A percentile compares a stretch with the other conserved stretches of the same genome.
Evolutionary conservation across 1,140 invertebrate genomes (phyloP).

Genomic region (Apis dorsata): DNA sequence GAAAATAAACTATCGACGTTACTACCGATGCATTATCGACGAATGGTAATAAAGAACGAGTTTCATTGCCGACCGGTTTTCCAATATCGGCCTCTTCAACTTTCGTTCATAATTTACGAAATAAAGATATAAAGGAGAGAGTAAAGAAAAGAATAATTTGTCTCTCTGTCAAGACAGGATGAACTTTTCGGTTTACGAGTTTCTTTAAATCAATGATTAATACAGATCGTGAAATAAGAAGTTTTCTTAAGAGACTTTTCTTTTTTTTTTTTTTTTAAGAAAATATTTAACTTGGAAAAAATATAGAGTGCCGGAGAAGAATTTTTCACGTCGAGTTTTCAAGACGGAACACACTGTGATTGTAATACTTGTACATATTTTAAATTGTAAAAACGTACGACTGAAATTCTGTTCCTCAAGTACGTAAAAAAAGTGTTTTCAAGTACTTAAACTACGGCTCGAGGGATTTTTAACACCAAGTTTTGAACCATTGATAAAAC

Average conservation of each 20-base stretch:
- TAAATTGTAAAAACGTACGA: not conserved
- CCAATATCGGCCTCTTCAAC: conserved; percentile 24
- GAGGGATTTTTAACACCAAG: not conserved
- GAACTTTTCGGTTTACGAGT: not conserved
- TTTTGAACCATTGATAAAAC: not conserved
- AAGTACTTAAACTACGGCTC: not conserved
- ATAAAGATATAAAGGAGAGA: not conserved
- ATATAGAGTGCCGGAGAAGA: too few relatives aligned
- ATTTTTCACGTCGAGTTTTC: too few relatives aligned
- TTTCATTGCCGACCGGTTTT: not conserved
- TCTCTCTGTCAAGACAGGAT: not conserved
- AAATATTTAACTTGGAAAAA: not conserved
- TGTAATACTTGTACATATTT: not conserved
- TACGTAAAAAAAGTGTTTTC: not conserved
- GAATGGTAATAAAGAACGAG: conserved; percentile 10
- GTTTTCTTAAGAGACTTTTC: not conserved
- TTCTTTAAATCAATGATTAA: not conserved
- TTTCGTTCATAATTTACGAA: conserved; percentile 4
- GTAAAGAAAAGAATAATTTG: not conserved
- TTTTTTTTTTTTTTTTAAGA: not conserved
- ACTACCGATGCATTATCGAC: conserved; percentile 27
- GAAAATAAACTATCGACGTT: conserved; percentile 26
- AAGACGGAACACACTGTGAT: not conserved
- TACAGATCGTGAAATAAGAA: not conserved
- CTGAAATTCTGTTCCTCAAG: not conserved